Evolutionary conservation across 2,888 invertebrate genomes (phyloP).

Genomic region (Harpalus rufipes): DNA sequence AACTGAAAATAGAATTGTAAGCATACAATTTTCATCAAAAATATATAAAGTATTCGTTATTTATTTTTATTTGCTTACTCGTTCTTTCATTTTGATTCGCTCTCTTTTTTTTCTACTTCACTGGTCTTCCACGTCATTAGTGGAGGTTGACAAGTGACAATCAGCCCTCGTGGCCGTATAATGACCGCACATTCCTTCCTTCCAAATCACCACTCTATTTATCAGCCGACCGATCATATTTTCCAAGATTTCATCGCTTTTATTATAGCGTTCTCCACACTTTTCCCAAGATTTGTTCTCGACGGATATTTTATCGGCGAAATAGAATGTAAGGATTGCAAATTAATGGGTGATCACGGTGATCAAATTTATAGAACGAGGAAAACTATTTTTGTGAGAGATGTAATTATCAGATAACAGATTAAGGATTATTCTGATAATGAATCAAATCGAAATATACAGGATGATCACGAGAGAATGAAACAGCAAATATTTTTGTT

Average conservation of each 20-base stretch:
- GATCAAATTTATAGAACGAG: not conserved
- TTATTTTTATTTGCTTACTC: too few species aligned
- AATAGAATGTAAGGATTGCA: not conserved
- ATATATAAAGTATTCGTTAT: too few species aligned
- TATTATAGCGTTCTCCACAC: too few species aligned
- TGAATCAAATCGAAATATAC: too few species aligned
- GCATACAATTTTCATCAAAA: too few species aligned
- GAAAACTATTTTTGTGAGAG: not conserved
- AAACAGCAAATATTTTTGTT: too few species aligned
- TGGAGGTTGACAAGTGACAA: not conserved
- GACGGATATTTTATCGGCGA: not conserved
- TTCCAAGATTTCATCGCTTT: not conserved
- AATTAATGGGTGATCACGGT: not conserved
- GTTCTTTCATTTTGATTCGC: not conserved
- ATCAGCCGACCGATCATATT: not conserved
- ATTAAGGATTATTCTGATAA: too few species aligned
- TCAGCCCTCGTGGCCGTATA: not conserved
- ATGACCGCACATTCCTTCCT: not conserved
- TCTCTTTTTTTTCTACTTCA: not conserved
- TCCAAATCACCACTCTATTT: slow-evolving; percentile 1
- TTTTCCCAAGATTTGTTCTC: too few species aligned
- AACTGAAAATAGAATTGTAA: too few species aligned
- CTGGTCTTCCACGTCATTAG: not conserved
- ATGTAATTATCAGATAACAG: not conserved
- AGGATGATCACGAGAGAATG: too few species aligned